phyloP scores from a whole-genome alignment of 1,140 invertebrate species.

The Zaprionus ghesquierei region DNA sequence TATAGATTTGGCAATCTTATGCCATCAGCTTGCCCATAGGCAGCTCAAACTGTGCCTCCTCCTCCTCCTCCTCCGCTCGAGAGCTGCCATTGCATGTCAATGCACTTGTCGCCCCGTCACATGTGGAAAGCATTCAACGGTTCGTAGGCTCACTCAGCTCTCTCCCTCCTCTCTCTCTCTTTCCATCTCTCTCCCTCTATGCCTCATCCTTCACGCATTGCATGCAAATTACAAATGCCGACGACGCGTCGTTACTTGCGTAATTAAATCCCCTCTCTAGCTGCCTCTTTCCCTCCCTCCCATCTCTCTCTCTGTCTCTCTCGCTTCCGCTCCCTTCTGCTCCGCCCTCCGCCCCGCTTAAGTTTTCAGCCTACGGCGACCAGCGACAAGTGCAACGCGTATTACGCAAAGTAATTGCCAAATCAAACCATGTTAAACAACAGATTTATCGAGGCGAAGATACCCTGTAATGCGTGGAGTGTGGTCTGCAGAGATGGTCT shows the following conservation, averaged over 20 bases:
- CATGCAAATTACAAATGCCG: conserved; percentile 35
- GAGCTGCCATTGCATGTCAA: conserved; percentile 22
- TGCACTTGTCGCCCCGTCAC: conserved; percentile 38
- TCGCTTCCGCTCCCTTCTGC: background rate
- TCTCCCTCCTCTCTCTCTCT: too few species aligned
- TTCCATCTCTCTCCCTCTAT: background rate
- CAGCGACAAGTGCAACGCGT: conserved; percentile 34
- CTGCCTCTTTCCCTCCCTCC: background rate
- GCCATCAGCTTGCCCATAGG: conserved; percentile 19
- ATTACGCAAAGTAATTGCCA: conserved; percentile 49
- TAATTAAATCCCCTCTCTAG: conserved; percentile 28
- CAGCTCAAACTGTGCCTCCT: conserved; percentile 10
- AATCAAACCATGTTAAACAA: conserved; percentile 22
- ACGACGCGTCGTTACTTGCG: conserved; percentile 20
- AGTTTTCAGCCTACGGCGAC: conserved; percentile 7
- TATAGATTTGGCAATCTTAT: background rate
- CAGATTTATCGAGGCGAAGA: background rate
- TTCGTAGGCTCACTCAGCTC: conserved; percentile 4
- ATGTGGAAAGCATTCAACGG: conserved; percentile 39
- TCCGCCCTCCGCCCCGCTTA: background rate
- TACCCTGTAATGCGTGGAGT: conserved; percentile 3
- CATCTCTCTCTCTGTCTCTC: background rate
- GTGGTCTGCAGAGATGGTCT: background rate
- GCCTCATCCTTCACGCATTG: conserved; percentile 16
- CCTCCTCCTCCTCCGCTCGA: background rate